Evolutionary conservation across 2,797 vertebrate genomes (phyloP).

Genomic region (Platyrinchus mystaceus): DNA sequence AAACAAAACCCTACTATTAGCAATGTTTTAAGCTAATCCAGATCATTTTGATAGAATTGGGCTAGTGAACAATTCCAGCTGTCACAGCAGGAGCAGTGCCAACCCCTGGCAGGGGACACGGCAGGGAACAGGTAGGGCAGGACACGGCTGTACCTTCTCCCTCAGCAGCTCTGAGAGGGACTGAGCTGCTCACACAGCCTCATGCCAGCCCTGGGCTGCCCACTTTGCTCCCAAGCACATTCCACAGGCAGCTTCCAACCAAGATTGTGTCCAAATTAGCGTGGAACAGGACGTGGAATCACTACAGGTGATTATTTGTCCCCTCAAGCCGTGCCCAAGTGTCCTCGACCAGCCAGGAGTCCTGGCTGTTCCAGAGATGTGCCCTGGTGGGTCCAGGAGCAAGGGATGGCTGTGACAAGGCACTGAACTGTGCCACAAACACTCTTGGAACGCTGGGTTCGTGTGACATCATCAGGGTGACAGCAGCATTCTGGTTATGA

Average conservation of each 20-base stretch:
- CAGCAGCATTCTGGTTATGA: background rate
- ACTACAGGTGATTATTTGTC: background rate
- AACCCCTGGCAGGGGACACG: background rate
- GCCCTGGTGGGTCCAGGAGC: background rate
- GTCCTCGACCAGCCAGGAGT: background rate
- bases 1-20: slow-evolving; percentile 41
- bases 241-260: background rate
- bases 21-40: slow-evolving; percentile 38
- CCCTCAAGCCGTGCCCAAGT: background rate
- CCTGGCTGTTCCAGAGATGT: background rate
- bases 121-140: background rate
- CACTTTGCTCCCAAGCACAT: background rate
- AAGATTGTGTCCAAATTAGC: background rate
- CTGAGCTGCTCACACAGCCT: background rate
- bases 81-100: background rate
- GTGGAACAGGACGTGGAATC: background rate
- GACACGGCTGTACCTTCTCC: background rate
- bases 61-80: background rate
- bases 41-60: slow-evolving; percentile 48
- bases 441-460: background rate
- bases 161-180: background rate
- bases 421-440: background rate
- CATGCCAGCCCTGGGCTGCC: background rate
- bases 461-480: background rate
- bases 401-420: background rate